Evolutionary conservation across 2,888 invertebrate species (phyloP), one percentile per base, ranked within the genome.

Genomic region (Aleiodes alternator): DNA sequence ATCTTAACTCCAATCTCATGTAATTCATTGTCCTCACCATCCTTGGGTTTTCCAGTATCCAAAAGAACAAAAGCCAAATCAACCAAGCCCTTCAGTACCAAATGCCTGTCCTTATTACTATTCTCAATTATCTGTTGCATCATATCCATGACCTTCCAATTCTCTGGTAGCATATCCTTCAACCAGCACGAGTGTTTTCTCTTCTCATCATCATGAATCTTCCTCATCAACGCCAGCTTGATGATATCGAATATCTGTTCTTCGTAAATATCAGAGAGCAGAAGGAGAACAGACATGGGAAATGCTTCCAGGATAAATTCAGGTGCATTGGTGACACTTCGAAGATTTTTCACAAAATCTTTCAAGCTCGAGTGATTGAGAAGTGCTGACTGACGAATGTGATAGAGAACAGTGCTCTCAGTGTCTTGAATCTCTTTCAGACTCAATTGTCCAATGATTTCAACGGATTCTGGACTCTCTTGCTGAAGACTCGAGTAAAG

Each of bases 301-400:
- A 94, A 94, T 0, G 94, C 92, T 79, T 93, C 92, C 38, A 94
- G 85, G 57, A 93, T 87, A 70, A 91, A 91, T 84, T 94, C 93
- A 0, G 94, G 93, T 73, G 91, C 90, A 74, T 91, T 90, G 1
- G 89, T 84, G 31, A 92, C 88, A 80, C 89, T 91, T 90, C 93
- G 91, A 31, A 90, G 82, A 55, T 86, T 88, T 66, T 82, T 86
- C 6, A 92, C 79, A 73, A 91, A 91, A 72, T 91, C 90, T 79
- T 89, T 90, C 14, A 91, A 87, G 61, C 87, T 88, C 51, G 90
- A 88, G 55, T 90, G 87, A 56, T 90, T 90, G 51, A 90, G 79
- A 23, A 88, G 84, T 2, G 90, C 90, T 1, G 90, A 87, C 75
- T 90, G 89, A 78, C 90, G 88, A 38, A 94, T 91, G 82, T 93